Evolutionary conservation across 2,113 vertebrate genomes (phyloP).

Genomic region (Cebus imitator): DNA sequence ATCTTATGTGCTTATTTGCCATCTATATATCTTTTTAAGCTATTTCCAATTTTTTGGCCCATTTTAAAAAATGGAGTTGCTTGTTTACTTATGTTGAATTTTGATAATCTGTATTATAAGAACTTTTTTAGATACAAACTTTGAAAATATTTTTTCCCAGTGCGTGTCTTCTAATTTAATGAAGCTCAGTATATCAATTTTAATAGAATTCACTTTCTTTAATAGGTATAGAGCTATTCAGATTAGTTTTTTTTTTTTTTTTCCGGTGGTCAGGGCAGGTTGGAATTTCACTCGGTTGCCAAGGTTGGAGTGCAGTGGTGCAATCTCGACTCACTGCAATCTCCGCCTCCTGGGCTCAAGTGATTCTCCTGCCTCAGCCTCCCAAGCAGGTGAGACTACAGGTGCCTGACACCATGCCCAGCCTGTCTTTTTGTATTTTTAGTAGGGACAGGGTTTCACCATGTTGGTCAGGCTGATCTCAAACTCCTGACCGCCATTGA

Average conservation of each 20-base stretch:
- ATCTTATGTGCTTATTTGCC: neutral
- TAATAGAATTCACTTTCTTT: neutral
- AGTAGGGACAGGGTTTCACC: too few species aligned
- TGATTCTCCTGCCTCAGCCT: too few species aligned
- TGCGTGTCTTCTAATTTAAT: neutral
- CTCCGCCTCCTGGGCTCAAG: too few species aligned
- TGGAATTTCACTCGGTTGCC: too few species aligned
- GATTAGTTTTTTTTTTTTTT: neutral
- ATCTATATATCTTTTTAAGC: neutral
- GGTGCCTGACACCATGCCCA: too few species aligned
- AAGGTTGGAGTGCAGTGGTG: too few species aligned
- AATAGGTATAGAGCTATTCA: neutral
- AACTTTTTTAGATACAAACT: neutral
- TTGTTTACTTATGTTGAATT: slow-evolving; percentile 26
- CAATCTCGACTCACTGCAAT: too few species aligned
- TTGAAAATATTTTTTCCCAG: neutral
- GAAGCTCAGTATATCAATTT: neutral
- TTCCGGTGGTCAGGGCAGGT: neutral
- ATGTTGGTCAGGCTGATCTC: too few species aligned
- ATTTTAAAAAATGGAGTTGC: neutral
- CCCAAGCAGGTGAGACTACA: too few species aligned
- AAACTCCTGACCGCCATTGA: too few species aligned
- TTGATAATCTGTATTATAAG: neutral
- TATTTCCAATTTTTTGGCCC: neutral
- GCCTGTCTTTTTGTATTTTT: too few species aligned